Evolutionary conservation across 2,888 invertebrate genomes (phyloP).

Genomic region (Aricia artaxerxes): DNA sequence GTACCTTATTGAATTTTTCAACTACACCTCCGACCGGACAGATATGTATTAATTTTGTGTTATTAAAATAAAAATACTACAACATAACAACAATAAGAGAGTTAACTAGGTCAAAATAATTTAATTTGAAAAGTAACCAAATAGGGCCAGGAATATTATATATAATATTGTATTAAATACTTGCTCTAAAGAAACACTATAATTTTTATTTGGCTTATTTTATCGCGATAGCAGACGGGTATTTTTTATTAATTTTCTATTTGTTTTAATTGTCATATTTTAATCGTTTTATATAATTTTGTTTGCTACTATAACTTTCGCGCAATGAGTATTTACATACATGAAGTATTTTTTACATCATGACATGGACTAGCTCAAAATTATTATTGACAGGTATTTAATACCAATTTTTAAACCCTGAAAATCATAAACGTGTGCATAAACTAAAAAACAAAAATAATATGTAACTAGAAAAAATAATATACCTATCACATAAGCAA

Average conservation of each 20-base stretch:
- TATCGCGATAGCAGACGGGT: not conserved
- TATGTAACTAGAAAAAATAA: not conserved
- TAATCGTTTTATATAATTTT: not conserved
- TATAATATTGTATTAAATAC: not conserved
- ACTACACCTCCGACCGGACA: not conserved
- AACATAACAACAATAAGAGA: not conserved
- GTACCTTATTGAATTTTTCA: not conserved
- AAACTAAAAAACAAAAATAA: not conserved
- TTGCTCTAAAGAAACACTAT: not conserved
- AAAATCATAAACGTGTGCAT: not conserved
- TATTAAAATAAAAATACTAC: not conserved
- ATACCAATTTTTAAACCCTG: not conserved
- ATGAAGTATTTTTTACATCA: not conserved
- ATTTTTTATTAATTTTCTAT: not conserved
- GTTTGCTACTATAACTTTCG: not conserved
- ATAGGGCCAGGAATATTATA: not conserved
- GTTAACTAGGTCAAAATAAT: not conserved
- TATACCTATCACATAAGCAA: not conserved
- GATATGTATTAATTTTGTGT: not conserved
- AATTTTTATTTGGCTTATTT: not conserved
- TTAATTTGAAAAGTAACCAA: not conserved
- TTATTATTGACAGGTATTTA: not conserved
- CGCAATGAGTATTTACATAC: not conserved
- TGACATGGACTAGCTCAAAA: constrained; percentile 3
- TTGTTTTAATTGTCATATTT: not conserved